These are phyloP conservation scores for Ichneumoninae sp. DNA, from an alignment of 2,888 invertebrate species.

Conservation along the genomic window DNA sequence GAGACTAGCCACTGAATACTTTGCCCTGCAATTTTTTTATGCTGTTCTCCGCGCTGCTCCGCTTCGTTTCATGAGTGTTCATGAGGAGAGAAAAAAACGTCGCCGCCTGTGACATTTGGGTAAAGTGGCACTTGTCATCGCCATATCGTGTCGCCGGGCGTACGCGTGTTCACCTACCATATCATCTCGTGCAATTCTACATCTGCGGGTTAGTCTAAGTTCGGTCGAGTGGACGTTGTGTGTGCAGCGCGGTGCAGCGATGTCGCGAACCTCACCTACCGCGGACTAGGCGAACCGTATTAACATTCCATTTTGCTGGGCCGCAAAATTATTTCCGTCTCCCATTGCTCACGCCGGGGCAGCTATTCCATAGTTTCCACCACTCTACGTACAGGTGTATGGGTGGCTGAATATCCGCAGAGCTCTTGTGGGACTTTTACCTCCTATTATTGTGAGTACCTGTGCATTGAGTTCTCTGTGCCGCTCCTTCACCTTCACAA, in stretches of 20 bases:
- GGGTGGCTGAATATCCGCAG: background rate
- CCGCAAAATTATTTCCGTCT: slow-evolving; percentile 77
- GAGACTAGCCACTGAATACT: background rate
- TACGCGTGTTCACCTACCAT: slow-evolving; percentile 16
- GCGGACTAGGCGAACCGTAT: slow-evolving; percentile 73
- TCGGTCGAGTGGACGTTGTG: slow-evolving; percentile 8
- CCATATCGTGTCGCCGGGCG: slow-evolving; percentile 13
- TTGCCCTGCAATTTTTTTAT: no score
- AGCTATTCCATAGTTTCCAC: background rate
- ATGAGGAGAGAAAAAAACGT: background rate
- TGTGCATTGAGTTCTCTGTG: background rate
- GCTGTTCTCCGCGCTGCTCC: background rate
- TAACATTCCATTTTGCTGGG: slow-evolving; percentile 77
- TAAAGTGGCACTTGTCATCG: slow-evolving; percentile 52
- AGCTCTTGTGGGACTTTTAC: slow-evolving; percentile 24
- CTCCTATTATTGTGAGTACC: slow-evolving; percentile 29
- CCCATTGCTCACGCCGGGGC: slow-evolving; percentile 53
- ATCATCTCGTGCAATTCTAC: background rate
- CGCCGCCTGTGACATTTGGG: slow-evolving; percentile 21
- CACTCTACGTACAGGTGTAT: background rate
- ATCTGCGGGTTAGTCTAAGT: background rate
- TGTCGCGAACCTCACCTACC: slow-evolving; percentile 22
- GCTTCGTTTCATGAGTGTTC: background rate
- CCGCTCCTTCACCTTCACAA: slow-evolving; percentile 12
- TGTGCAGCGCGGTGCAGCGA: background rate